Evolutionary conservation across 2,113 vertebrate genomes (phyloP).

Genomic region (Clarias gariepinus): DNA sequence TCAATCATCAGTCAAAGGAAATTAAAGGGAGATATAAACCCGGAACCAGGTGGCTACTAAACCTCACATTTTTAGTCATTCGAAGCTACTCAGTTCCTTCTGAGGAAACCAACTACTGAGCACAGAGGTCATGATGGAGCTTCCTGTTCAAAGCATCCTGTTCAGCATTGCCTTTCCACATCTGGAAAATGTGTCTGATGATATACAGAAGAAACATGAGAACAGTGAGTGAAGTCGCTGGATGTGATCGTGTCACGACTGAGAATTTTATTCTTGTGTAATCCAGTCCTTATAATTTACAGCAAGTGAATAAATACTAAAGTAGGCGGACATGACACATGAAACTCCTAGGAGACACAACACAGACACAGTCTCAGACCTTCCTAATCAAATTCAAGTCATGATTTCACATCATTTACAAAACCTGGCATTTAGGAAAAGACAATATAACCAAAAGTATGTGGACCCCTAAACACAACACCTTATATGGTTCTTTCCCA

Average conservation of each 20-base stretch:
- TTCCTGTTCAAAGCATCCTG: too few species aligned
- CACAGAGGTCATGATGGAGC: neutral
- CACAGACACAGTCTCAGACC: neutral
- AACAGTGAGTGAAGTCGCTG: neutral
- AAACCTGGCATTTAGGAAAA: neutral
- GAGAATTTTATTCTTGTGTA: neutral
- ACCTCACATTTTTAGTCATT: neutral
- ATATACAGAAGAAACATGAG: neutral
- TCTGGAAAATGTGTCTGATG: too few species aligned
- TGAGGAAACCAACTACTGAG: neutral
- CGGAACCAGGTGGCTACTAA: neutral
- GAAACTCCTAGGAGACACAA: neutral
- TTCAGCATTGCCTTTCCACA: too few species aligned
- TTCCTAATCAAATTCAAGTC: neutral
- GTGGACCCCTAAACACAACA: too few species aligned
- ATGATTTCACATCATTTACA: neutral
- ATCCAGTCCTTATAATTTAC: neutral
- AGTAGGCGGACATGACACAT: neutral
- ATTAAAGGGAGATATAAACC: neutral
- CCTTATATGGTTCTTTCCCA: too few species aligned
- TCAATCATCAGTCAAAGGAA: neutral
- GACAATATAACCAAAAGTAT: too few species aligned
- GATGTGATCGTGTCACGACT: neutral
- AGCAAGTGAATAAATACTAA: neutral
- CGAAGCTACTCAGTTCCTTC: neutral